Conservation (phyloP, 1,140 invertebrate genomes). For the Polyergus mexicanus region DNA sequence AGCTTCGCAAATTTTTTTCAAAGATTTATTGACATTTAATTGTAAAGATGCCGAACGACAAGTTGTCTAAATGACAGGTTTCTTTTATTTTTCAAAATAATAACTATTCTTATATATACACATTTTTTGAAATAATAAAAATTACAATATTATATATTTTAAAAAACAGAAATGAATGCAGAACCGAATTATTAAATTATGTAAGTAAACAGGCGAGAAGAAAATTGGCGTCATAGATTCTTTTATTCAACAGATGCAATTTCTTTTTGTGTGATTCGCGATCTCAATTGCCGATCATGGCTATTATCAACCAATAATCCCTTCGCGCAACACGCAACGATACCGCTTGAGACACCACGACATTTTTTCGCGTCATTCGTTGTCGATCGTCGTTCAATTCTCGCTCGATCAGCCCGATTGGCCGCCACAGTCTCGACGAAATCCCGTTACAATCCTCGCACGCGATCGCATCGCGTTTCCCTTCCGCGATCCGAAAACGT, state of each 20-base stretch:
- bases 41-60: neutral
- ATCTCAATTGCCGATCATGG: slow-evolving; percentile 53
- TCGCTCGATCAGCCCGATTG: slow-evolving; percentile 72
- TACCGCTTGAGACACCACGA: slow-evolving; percentile 19
- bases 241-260: neutral
- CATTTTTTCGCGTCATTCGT: slow-evolving; percentile 66
- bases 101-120: neutral
- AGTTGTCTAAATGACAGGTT: neutral
- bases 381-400: slow-evolving; percentile 67
- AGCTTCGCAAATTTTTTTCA: neutral
- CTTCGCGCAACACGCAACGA: slow-evolving; percentile 36
- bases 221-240: neutral
- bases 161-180: neutral
- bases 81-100: neutral
- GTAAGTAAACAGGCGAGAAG: neutral
- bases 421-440: slow-evolving; percentile 58
- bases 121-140: neutral
- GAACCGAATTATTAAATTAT: neutral
- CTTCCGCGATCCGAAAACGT: slow-evolving; percentile 70
- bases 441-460: slow-evolving; percentile 79
- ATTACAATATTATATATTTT: neutral
- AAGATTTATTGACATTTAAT: neutral
- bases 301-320: slow-evolving; percentile 68
- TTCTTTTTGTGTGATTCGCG: neutral
- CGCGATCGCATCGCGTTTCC: slow-evolving; percentile 79